Evolutionary conservation across 1,140 invertebrate species (phyloP).

Genomic region (Gryon sp.): DNA sequence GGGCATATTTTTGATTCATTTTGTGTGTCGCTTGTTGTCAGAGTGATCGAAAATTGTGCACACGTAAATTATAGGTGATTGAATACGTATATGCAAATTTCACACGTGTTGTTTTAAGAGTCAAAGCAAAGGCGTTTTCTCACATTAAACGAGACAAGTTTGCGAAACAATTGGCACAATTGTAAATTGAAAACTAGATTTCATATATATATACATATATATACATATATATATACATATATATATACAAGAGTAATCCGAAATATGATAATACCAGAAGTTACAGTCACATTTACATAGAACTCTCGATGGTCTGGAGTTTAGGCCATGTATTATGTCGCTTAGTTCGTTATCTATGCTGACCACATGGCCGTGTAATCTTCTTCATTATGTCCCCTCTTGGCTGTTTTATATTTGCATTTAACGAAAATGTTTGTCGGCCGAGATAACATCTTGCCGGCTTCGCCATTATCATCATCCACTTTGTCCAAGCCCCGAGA

Average conservation of each 20-base stretch:
- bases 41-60: neutral
- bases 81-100: slow-evolving; percentile 1
- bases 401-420: slow-evolving; percentile 74
- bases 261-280: slow-evolving; percentile 71
- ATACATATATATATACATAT: no score
- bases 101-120: neutral
- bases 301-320: slow-evolving; percentile 47
- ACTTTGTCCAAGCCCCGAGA: neutral
- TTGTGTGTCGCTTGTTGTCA: no score
- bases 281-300: slow-evolving; percentile 69
- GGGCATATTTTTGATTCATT: neutral
- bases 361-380: slow-evolving; percentile 77
- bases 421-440: slow-evolving; percentile 75
- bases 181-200: slow-evolving; percentile 38
- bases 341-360: slow-evolving; percentile 74
- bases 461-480: slow-evolving; percentile 3
- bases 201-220: no score
- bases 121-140: no score
- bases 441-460: slow-evolving; percentile 28
- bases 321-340: slow-evolving; percentile 40
- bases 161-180: slow-evolving; percentile 21
- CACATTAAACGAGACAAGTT: slow-evolving; percentile 10
- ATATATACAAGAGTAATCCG: no score
- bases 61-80: neutral
- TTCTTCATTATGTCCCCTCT: slow-evolving; percentile 76